Conservation (phyloP, 2,888 invertebrate species). For the Pecten maximus region DNA sequence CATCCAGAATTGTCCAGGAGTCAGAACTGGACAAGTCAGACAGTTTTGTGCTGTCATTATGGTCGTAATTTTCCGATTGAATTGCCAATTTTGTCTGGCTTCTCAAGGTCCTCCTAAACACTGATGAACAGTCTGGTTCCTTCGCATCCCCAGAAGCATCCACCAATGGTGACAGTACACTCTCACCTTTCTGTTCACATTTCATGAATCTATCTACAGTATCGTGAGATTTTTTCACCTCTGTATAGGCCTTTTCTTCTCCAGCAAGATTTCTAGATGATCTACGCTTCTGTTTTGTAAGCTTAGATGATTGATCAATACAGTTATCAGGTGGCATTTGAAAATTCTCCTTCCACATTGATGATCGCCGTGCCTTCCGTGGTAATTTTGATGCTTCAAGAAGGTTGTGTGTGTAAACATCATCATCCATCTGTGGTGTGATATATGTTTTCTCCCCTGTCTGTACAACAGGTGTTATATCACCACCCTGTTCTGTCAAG, state of each 20-base stretch:
- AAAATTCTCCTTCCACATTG: neutral
- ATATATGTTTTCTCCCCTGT: conserved; percentile 46
- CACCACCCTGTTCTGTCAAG: neutral
- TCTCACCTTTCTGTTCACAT: neutral
- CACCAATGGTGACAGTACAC: neutral
- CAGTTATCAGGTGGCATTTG: neutral
- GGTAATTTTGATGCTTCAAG: conserved; percentile 60
- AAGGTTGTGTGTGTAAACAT: conserved; percentile 51
- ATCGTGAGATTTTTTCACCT: neutral
- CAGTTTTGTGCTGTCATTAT: neutral
- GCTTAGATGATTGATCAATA: neutral
- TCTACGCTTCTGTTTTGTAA: neutral
- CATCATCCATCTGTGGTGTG: conserved; percentile 66
- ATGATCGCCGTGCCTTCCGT: conserved; percentile 52
- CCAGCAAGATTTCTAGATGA: neutral
- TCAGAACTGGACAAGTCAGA: neutral
- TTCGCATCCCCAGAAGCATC: conserved; percentile 8
- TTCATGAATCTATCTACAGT: neutral
- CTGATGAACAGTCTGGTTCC: neutral
- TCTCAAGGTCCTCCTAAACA: neutral
- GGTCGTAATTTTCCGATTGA: neutral
- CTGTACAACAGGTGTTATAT: conserved; percentile 26
- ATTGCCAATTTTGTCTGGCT: neutral
- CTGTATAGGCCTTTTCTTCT: neutral
- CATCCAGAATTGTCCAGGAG: neutral